Conservation (phyloP, 2,113 vertebrate genomes). For the Scopus umbretta region DNA sequence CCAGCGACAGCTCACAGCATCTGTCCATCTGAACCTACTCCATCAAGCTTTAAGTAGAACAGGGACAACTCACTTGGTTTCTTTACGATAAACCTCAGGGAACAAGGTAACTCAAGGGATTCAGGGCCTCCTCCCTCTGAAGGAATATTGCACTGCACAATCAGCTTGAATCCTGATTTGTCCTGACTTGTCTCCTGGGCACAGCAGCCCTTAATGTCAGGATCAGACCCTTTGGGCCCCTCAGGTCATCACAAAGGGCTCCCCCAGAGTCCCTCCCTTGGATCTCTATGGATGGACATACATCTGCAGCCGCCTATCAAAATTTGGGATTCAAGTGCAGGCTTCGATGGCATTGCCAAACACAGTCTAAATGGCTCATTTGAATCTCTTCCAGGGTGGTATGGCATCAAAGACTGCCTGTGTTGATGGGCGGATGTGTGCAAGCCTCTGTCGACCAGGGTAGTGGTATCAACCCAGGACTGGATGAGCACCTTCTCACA, state of each 20-base stretch:
- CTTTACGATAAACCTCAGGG: neutral
- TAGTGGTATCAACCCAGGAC: neutral
- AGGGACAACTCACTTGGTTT: neutral
- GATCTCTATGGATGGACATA: neutral
- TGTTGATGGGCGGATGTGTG: neutral
- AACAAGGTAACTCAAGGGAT: neutral
- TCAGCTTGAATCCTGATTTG: neutral
- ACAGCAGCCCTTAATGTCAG: neutral
- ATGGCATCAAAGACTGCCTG: rapidly evolving
- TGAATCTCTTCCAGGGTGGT: neutral
- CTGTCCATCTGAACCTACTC: neutral
- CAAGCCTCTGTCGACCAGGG: neutral
- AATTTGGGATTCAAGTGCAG: neutral
- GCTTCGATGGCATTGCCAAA: neutral
- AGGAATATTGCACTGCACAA: neutral
- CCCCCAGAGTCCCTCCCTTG: rapidly evolving
- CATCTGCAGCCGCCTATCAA: neutral
- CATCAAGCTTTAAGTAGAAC: neutral
- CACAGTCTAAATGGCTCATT: neutral
- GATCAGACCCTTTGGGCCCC: neutral
- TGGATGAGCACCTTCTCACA: neutral
- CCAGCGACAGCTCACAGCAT: neutral
- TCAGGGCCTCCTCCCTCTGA: neutral
- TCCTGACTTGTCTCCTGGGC: neutral
- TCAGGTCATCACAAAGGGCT: neutral